phyloP scores from a whole-genome alignment of 2,113 vertebrate genomes.

The Cavia aperea region DNA sequence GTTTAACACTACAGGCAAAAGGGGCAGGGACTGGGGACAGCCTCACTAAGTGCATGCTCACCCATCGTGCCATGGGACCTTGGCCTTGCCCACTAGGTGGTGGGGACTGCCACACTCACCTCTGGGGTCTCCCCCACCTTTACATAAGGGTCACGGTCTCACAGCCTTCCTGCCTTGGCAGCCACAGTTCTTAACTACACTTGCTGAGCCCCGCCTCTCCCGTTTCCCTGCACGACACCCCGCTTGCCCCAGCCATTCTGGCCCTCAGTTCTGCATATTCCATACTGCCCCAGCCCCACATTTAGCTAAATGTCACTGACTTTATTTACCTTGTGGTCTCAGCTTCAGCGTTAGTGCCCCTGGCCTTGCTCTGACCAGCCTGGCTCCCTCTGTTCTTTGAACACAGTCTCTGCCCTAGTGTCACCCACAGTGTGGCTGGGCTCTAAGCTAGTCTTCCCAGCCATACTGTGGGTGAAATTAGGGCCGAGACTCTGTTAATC shows the following conservation, averaged over 20 bases:
- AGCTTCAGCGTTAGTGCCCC: rapidly evolving
- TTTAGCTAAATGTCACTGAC: background rate
- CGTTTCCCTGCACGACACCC: background rate
- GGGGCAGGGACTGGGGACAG: background rate
- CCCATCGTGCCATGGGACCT: rapidly evolving
- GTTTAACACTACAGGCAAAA: rapidly evolving
- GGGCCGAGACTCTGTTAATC: background rate
- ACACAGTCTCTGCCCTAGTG: too few relatives aligned
- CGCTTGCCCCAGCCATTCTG: rapidly evolving
- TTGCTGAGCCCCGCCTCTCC: background rate
- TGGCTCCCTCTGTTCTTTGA: too few relatives aligned
- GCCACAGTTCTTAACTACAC: background rate
- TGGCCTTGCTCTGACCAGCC: background rate
- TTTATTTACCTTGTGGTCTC: background rate
- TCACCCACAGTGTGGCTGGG: too few relatives aligned
- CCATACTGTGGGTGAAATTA: rapidly evolving
- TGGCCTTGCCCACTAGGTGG: background rate
- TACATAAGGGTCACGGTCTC: background rate
- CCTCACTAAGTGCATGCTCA: rapidly evolving
- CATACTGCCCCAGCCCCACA: rapidly evolving
- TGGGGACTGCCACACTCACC: rapidly evolving
- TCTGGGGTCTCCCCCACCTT: background rate
- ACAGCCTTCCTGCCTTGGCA: background rate
- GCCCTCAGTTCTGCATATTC: background rate
- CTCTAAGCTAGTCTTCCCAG: background rate